Evolutionary conservation across 2,888 invertebrate genomes (phyloP), one percentile per base, ranked within the genome.

Genomic region (Steinernema scapterisci): DNA sequence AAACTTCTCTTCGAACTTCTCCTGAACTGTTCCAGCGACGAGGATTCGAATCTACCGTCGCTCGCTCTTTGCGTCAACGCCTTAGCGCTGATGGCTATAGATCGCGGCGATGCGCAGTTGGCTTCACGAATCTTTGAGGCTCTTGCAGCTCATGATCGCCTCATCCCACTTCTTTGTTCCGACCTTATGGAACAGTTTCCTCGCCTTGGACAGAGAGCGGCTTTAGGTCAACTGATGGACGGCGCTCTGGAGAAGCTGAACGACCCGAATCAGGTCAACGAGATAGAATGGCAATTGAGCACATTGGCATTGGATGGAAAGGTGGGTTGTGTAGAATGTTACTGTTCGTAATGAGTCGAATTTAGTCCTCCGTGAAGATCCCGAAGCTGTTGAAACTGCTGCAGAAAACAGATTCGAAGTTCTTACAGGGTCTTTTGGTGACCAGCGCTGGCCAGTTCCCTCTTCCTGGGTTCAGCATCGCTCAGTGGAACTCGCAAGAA

Each of bases 201-300:
- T n/a, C 27, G 63, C 2, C 63, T 63, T 11, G 63, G 63, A 25
- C 63, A 63, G 31, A 27, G 63, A 5, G 38, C 63, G 16, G 63
- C 63, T 13, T 27, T 63, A 1, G 63, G 27, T 3, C 16, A 25
- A 25, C 31, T 63, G 1, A 63, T 63, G 63, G 63, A 63, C 63
- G 16, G 27, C 38, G 63, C 63, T 13, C n/a, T 63, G 13, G 63
- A 25, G 2, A 25, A 21, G 31, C 31, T 63, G 27, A 25, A 11
- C 7, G 25, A 63, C 16, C 63, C n/a, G 21, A 73, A 1, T 73
- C 75, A 44, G 81, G 72, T 70, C 27, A 43, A 84, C 9, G 85
- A 85, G 63, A 71, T 84, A 45, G 83, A 82, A 63, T 84, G 84
- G 85, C 77, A 81, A 70, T 77, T 84, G 79, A 76, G 76, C 44